Conservation (phyloP, 2,888 invertebrate genomes). For the Hedya salicella region DNA sequence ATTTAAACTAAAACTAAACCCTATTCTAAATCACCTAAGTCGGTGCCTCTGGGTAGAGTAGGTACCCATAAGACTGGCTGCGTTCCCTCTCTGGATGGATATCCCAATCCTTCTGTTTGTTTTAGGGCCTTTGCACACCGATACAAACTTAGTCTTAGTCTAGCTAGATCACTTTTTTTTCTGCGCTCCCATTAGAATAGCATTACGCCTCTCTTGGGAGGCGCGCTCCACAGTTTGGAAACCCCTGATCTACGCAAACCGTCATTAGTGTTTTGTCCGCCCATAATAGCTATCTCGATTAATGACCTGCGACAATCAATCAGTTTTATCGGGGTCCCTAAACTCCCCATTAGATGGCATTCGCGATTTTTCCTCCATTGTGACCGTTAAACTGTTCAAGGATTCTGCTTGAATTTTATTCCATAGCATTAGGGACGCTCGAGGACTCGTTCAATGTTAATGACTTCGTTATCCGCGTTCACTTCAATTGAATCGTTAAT, state of each 20-base stretch:
- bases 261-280: constrained; percentile 39
- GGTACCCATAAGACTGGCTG: no score
- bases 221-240: no score
- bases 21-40: no score
- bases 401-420: constrained; percentile 57
- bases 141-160: no score
- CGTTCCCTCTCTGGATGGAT: no score
- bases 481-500: constrained; percentile 55
- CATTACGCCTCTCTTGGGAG: no score
- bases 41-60: no score
- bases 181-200: no score
- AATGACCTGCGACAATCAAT: constrained; percentile 44
- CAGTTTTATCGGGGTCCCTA: constrained; percentile 52
- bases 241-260: constrained; percentile 21
- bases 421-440: constrained; percentile 65
- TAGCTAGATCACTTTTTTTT: no score
- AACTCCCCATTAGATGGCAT: constrained; percentile 45
- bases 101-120: no score
- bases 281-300: constrained; percentile 37
- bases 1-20: no score
- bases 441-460: constrained; percentile 64
- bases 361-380: constrained; percentile 46
- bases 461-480: constrained; percentile 61
- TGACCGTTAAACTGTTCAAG: constrained; percentile 67
- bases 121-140: no score